These are phyloP conservation scores for Drosophila pandora DNA, from an alignment of 1,140 invertebrate genomes.

Conservation along the genomic window DNA sequence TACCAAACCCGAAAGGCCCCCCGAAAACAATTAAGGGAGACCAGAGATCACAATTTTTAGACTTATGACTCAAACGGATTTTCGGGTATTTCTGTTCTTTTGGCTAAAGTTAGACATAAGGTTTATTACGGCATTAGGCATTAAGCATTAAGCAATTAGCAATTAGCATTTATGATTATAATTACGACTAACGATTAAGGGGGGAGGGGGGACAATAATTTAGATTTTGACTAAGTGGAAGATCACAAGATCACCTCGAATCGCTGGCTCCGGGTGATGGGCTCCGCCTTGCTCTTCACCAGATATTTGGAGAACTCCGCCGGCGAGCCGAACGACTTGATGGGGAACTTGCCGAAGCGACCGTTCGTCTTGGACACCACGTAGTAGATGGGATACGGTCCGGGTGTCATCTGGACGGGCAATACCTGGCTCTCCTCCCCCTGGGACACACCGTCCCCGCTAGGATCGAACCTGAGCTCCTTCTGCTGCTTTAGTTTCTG, in stretches of 20 bases:
- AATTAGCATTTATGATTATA: conserved; percentile 37
- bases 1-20: conserved; percentile 38
- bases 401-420: conserved; percentile 71
- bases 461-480: conserved; percentile 63
- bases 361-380: conserved; percentile 77
- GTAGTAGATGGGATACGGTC: conserved; percentile 79
- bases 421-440: conserved; percentile 23
- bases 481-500: conserved; percentile 75
- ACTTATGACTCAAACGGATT: conserved; percentile 30
- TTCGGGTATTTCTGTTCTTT: conserved; percentile 2
- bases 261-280: conserved; percentile 51
- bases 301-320: conserved; percentile 74
- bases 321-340: conserved; percentile 69
- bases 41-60: conserved; percentile 12
- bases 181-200: conserved; percentile 29
- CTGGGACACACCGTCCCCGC: neutral
- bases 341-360: conserved; percentile 78
- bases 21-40: conserved; percentile 15
- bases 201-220: conserved; percentile 13
- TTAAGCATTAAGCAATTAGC: conserved; percentile 44
- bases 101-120: conserved; percentile 33
- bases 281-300: conserved; percentile 73
- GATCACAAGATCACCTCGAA: conserved; percentile 68
- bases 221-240: conserved; percentile 54
- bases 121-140: conserved; percentile 46